Evolutionary conservation across 1,140 invertebrate genomes (phyloP).

Genomic region (Semibalanus balanoides): DNA sequence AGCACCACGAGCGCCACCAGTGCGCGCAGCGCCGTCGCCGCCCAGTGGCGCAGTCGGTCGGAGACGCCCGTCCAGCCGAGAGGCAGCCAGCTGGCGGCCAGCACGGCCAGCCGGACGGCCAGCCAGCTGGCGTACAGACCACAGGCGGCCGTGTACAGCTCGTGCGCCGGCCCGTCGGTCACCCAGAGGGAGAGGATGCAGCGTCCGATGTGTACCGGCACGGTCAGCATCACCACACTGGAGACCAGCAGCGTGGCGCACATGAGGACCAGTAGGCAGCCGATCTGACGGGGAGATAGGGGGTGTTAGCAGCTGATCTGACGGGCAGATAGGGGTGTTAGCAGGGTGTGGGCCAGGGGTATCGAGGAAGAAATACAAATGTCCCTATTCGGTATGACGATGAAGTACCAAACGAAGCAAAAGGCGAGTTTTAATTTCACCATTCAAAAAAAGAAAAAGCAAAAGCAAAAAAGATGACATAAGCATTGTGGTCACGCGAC

Average conservation of each 20-base stretch:
- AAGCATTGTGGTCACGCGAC: no score
- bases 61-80: constrained; percentile 49
- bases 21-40: constrained; percentile 25
- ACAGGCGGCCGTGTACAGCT: constrained; percentile 87
- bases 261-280: constrained; percentile 59
- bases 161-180: constrained; percentile 50
- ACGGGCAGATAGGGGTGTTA: no score
- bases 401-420: no score
- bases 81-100: constrained; percentile 72
- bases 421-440: no score
- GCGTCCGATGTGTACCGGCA: constrained; percentile 81
- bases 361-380: no score
- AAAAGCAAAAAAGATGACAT: no score
- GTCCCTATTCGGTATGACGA: no score
- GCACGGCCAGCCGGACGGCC: constrained; percentile 52
- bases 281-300: constrained; percentile 30
- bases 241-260: constrained; percentile 68
- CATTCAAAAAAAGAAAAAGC: no score
- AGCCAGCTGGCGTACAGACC: constrained; percentile 91
- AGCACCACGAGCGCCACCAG: constrained; percentile 57
- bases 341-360: no score
- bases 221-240: constrained; percentile 64
- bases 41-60: constrained; percentile 23
- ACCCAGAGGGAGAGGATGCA: constrained; percentile 49
- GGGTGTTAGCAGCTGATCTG: constrained; percentile 11